phyloP scores from a whole-genome alignment of 2,888 invertebrate genomes.

The Ochlodes sylvanus region DNA sequence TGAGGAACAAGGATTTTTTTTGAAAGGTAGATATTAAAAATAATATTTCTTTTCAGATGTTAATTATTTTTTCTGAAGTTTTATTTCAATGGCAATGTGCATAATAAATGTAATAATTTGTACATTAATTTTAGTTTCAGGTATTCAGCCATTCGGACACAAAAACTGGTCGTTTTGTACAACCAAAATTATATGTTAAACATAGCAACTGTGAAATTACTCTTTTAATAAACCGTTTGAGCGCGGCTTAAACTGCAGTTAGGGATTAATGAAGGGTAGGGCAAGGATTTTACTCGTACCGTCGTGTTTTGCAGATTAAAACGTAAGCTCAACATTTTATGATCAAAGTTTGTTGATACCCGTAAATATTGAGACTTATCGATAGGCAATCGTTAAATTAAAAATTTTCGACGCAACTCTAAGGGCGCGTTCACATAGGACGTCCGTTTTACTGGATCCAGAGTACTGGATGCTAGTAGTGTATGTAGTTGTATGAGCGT shows the following conservation, averaged over 20 bases:
- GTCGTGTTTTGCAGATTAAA: conserved; percentile 24
- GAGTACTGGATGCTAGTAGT: no score
- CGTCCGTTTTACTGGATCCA: no score
- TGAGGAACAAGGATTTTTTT: no score
- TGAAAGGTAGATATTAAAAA: no score
- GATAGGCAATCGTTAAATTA: background rate
- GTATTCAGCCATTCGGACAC: background rate
- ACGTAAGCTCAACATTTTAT: conserved; percentile 17
- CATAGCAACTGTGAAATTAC: conserved; percentile 25
- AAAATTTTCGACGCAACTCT: background rate
- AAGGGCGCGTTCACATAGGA: no score
- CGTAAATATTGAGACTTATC: conserved; percentile 1
- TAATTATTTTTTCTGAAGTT: no score
- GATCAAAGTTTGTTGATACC: conserved; percentile 4
- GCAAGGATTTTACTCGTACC: conserved; percentile 19
- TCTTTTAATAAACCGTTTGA: conserved; percentile 71
- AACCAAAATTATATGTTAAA: conserved; percentile 8
- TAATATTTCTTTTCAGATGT: no score
- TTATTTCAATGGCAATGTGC: no score
- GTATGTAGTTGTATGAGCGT: no score
- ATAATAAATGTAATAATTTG: no score
- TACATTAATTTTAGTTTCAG: no score
- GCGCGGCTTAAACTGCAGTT: conserved; percentile 65
- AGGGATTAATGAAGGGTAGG: conserved; percentile 53
- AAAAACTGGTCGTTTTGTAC: background rate